A percentile compares a stretch with the other conserved stretches of the same genome.
Conservation (phyloP, 2,888 invertebrate genomes). For the Lasioglossum villosulum region DNA sequence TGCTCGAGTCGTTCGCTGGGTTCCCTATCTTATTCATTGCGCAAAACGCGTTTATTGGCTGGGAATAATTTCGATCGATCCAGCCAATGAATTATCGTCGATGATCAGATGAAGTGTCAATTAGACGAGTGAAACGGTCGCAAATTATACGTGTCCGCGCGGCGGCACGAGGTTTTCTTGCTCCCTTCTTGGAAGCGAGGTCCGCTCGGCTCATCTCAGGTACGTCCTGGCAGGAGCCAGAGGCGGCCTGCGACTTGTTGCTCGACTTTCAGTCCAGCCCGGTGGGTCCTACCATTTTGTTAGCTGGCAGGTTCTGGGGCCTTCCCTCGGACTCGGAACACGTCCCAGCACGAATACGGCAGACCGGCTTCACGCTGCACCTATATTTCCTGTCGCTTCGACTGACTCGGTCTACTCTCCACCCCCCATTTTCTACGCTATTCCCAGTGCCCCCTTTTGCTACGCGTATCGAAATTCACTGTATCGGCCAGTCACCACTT, state of each 20-base stretch:
- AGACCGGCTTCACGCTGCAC: slow-evolving; percentile 30
- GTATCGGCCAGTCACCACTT: background rate
- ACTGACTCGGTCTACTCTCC: slow-evolving; percentile 22
- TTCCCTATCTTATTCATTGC: background rate
- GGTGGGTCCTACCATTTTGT: slow-evolving; percentile 78
- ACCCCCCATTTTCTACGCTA: slow-evolving; percentile 22
- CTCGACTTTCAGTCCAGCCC: slow-evolving; percentile 65
- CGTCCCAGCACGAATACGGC: slow-evolving; percentile 54
- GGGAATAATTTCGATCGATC: background rate
- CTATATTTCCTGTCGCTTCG: slow-evolving; percentile 32
- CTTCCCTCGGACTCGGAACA: slow-evolving; percentile 62
- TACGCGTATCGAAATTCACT: background rate
- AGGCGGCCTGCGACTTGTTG: slow-evolving; percentile 66
- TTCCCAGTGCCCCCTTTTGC: background rate
- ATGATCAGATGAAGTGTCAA: background rate
- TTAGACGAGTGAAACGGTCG: background rate
- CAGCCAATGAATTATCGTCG: slow-evolving; percentile 11
- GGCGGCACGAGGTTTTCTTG: background rate
- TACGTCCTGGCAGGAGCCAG: slow-evolving; percentile 66
- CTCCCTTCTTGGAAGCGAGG: background rate
- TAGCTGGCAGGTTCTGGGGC: slow-evolving; percentile 57
- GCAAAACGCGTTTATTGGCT: background rate
- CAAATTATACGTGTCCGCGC: background rate
- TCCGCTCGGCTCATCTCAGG: slow-evolving; percentile 24
- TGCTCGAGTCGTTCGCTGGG: background rate